phyloP scores from a whole-genome alignment of 2,888 invertebrate genomes.

The Tuberolachnus salignus region DNA sequence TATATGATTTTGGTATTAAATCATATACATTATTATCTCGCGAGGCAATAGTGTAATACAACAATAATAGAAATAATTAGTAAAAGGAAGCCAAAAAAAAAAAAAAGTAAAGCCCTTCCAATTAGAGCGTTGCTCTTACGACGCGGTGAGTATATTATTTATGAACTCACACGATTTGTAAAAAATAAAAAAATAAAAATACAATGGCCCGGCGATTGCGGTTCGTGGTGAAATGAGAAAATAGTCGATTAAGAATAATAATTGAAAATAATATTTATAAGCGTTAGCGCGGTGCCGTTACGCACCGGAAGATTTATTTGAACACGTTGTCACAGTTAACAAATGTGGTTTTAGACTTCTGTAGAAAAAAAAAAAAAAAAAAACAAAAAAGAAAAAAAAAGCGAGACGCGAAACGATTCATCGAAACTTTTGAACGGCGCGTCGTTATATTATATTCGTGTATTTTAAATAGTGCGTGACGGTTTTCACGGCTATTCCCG shows the following conservation, averaged over 20 bases:
- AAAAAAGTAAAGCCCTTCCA: too few species aligned
- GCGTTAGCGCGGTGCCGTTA: slow-evolving; percentile 1
- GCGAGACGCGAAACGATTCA: slow-evolving; percentile 17
- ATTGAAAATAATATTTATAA: neutral
- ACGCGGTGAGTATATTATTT: neutral
- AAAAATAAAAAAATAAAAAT: too few species aligned
- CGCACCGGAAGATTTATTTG: slow-evolving; percentile 18
- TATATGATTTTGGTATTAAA: too few species aligned
- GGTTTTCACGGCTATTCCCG: neutral
- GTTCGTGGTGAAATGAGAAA: neutral
- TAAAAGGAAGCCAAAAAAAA: too few species aligned
- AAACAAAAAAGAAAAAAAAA: slow-evolving; percentile 2
- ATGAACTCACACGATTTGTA: neutral
- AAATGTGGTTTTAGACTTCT: slow-evolving; percentile 22
- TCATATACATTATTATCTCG: too few species aligned
- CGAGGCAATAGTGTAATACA: too few species aligned
- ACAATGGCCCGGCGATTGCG: neutral
- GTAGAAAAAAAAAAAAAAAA: too few species aligned
- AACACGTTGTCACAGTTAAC: neutral
- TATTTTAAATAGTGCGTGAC: slow-evolving; percentile 37
- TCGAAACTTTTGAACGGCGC: slow-evolving; percentile 20
- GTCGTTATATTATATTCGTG: slow-evolving; percentile 23
- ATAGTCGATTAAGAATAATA: slow-evolving; percentile 1
- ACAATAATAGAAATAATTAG: too few species aligned
- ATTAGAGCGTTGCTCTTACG: too few species aligned